phyloP scores from a whole-genome alignment of 2,113 vertebrate species.

The Bombycilla garrulus region DNA sequence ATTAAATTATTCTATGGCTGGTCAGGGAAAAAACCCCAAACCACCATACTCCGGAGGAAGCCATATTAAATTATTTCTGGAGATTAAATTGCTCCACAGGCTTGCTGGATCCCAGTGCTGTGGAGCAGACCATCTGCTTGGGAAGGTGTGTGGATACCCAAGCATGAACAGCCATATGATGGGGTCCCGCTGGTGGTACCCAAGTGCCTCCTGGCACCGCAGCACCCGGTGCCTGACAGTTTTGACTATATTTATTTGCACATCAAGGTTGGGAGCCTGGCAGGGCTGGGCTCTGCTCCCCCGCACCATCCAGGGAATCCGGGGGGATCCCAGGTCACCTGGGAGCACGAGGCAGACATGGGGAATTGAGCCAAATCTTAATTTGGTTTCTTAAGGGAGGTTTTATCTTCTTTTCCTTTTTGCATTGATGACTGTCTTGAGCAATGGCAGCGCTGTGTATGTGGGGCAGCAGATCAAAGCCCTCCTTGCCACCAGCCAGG shows the following conservation, averaged over 20 bases:
- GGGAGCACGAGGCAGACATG: background rate
- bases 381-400: background rate
- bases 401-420: background rate
- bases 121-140: constrained; percentile 59
- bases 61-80: constrained; percentile 66
- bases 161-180: constrained; percentile 26
- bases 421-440: background rate
- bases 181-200: constrained; percentile 25
- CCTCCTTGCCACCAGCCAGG: background rate
- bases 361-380: background rate
- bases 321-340: background rate
- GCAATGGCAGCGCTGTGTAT: background rate
- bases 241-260: constrained; percentile 2
- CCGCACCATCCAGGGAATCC: background rate
- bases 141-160: constrained; percentile 36
- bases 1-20: constrained; percentile 64
- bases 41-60: constrained; percentile 10
- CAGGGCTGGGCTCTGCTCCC: background rate
- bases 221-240: background rate
- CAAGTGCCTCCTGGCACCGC: background rate
- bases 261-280: background rate
- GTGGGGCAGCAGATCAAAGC: background rate
- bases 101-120: constrained; percentile 48
- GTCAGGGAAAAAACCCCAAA: background rate
- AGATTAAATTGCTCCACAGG: constrained; percentile 61